These are phyloP conservation scores for Prolemur simus DNA, from an alignment of 2,113 vertebrate species.

Conservation along the genomic window DNA sequence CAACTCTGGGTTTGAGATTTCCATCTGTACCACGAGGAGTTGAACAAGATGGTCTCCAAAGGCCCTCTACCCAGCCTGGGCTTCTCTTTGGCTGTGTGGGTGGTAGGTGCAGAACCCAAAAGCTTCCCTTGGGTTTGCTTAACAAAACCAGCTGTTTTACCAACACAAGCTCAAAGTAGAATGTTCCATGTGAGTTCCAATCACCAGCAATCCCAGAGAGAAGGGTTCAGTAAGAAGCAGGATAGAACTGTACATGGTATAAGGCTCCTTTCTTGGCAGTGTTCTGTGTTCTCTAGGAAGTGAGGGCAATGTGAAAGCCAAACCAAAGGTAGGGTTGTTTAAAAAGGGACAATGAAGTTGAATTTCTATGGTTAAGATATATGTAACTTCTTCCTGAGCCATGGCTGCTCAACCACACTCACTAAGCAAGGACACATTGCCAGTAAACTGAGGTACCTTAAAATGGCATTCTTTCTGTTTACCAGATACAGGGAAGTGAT, in stretches of 20 bases:
- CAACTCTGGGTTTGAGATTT: slow-evolving; percentile 36
- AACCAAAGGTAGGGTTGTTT: not conserved
- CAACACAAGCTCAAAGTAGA: slow-evolving; percentile 25
- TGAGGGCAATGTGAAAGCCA: not conserved
- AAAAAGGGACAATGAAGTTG: not conserved
- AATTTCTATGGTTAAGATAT: slow-evolving; percentile 11
- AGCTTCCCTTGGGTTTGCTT: slow-evolving; percentile 30
- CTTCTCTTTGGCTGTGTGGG: not conserved
- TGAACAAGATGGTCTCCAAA: slow-evolving; percentile 23
- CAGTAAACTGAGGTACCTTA: not conserved
- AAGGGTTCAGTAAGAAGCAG: slow-evolving; percentile 32
- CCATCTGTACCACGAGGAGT: not conserved
- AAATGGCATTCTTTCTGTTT: not conserved
- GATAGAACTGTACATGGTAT: not conserved
- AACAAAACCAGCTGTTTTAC: slow-evolving; percentile 42
- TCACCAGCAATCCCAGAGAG: slow-evolving; percentile 12
- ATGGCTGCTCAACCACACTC: not conserved
- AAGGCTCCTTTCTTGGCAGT: not conserved
- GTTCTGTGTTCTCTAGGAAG: slow-evolving; percentile 18
- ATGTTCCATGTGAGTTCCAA: slow-evolving; percentile 4
- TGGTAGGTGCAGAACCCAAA: not conserved
- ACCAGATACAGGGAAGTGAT: not conserved
- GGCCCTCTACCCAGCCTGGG: not conserved
- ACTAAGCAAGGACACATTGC: not conserved
- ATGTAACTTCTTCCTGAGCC: not conserved